Evolutionary conservation across 2,113 vertebrate genomes (phyloP).

Genomic region (Percina caprodes): DNA sequence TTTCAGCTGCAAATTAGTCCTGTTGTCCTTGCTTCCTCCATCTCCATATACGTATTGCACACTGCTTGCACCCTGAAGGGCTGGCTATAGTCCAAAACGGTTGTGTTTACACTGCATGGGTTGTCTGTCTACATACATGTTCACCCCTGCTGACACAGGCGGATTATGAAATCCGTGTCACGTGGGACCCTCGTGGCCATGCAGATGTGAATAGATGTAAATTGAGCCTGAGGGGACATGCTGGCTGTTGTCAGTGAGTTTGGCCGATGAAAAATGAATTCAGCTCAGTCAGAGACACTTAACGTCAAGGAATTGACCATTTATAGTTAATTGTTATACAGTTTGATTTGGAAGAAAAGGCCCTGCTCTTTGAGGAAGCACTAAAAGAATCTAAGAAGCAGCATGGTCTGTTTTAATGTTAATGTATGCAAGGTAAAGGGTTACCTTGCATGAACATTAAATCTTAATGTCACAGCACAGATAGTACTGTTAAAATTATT

Average conservation of each 20-base stretch:
- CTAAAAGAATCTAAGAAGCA: background rate
- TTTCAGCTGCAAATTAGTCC: background rate
- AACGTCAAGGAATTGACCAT: background rate
- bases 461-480: background rate
- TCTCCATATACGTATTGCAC: background rate
- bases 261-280: conserved; percentile 5
- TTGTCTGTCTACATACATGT: background rate
- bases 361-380: background rate
- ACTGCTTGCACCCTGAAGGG: background rate
- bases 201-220: conserved; percentile 3
- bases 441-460: background rate
- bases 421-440: background rate
- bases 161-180: background rate
- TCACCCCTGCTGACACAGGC: background rate
- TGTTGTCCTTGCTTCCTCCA: background rate
- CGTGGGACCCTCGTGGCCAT: background rate
- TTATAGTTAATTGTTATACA: background rate
- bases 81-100: background rate
- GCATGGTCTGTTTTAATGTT: background rate
- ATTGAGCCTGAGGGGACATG: conserved; percentile 2
- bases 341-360: background rate
- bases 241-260: background rate
- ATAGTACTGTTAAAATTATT: background rate
- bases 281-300: conserved; percentile 12
- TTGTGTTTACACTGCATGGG: background rate